Evolutionary conservation across 2,797 vertebrate genomes (phyloP).

Genomic region (Rhadinocentrus ornatus): DNA sequence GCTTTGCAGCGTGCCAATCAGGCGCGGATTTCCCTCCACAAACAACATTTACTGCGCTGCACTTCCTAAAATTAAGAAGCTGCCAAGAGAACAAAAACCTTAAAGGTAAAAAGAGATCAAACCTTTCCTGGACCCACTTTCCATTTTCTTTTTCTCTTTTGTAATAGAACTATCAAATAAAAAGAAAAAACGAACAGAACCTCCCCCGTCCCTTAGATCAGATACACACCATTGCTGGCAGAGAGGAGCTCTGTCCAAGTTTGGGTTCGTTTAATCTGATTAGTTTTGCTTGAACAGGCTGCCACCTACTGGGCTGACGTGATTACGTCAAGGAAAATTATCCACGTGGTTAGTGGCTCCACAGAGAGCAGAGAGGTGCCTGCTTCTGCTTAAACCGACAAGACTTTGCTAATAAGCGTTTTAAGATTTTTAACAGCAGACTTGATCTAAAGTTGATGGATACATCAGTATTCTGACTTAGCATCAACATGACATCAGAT

Average conservation of each 20-base stretch:
- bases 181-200: background rate
- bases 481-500: background rate
- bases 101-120: accelerated
- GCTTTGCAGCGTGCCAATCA: constrained; percentile 52
- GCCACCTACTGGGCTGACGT: constrained; percentile 56
- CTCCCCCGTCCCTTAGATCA: constrained; percentile 7
- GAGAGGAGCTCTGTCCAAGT: constrained; percentile 16
- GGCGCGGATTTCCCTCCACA: constrained; percentile 55
- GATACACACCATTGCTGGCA: background rate
- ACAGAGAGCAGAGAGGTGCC: background rate
- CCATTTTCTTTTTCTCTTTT: background rate
- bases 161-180: background rate
- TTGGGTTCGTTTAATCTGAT: constrained; percentile 10
- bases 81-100: background rate
- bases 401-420: background rate
- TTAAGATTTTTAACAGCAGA: background rate
- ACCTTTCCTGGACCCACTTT: background rate
- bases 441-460: background rate
- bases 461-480: background rate
- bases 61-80: too few species aligned
- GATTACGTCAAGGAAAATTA: constrained; percentile 16
- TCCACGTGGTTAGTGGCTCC: constrained; percentile 1
- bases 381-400: background rate
- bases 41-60: background rate
- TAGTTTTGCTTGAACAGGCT: constrained; percentile 40